phyloP scores from a whole-genome alignment of 2,113 vertebrate genomes.

The Orthochromis indermauri region DNA sequence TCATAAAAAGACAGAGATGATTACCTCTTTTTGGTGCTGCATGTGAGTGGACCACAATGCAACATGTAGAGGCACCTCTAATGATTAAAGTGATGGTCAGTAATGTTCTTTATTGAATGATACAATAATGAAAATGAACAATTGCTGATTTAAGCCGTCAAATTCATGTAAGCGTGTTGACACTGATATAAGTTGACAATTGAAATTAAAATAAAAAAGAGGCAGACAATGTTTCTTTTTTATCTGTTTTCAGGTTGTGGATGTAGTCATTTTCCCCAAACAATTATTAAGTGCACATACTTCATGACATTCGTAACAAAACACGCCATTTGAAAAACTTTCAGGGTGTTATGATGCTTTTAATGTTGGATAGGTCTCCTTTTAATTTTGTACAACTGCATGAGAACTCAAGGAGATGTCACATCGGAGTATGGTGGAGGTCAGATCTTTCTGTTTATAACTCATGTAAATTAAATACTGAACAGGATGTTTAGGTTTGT shows the following conservation, averaged over 20 bases:
- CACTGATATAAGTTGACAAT: background rate
- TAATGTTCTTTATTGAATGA: constrained; percentile 8
- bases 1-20: no score
- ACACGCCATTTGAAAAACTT: background rate
- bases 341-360: background rate
- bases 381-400: background rate
- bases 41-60: background rate
- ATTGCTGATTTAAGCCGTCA: background rate
- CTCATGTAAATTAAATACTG: background rate
- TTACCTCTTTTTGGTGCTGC: no score
- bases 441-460: background rate
- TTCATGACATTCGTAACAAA: background rate
- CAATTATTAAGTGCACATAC: background rate
- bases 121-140: background rate
- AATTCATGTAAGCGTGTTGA: background rate
- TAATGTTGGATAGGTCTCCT: background rate
- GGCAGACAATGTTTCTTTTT: background rate
- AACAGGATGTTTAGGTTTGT: background rate
- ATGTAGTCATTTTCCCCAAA: background rate
- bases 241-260: background rate
- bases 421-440: background rate
- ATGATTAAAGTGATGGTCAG: background rate
- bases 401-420: background rate
- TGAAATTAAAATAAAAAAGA: background rate
- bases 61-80: background rate